Evolutionary conservation across 2,888 invertebrate species (phyloP).

Genomic region (Drosophila subsilvestris): DNA sequence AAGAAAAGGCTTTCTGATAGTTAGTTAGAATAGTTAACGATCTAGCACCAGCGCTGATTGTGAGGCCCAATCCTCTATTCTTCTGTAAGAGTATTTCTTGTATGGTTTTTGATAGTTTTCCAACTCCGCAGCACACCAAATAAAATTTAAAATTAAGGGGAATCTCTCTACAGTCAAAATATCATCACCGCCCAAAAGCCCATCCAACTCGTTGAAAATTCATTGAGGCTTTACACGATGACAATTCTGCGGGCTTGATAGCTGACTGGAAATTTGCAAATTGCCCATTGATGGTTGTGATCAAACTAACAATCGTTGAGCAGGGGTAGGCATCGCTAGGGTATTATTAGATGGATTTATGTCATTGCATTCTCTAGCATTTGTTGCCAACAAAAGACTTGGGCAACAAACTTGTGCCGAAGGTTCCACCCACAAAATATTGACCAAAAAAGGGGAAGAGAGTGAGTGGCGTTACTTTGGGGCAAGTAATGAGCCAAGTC

Average conservation of each 20-base stretch:
- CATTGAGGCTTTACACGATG: conserved; percentile 6
- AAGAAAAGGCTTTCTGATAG: no score
- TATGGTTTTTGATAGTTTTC: no score
- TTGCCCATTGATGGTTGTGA: conserved; percentile 20
- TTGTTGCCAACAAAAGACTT: conserved; percentile 66
- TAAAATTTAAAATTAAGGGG: no score
- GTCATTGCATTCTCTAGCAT: conserved; percentile 24
- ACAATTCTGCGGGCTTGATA: conserved; percentile 27
- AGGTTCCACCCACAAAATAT: conserved; percentile 18
- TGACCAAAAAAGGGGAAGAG: not conserved
- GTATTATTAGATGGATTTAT: conserved; percentile 45
- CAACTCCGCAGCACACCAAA: no score
- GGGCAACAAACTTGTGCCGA: conserved; percentile 66
- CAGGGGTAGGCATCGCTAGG: conserved; percentile 1
- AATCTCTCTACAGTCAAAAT: not conserved
- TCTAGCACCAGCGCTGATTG: no score
- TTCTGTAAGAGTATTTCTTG: no score
- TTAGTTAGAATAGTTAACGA: no score
- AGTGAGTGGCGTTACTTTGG: conserved; percentile 20
- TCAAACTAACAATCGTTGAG: conserved; percentile 13
- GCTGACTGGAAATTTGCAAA: conserved; percentile 18
- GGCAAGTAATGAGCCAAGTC: conserved; percentile 47
- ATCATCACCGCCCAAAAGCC: not conserved
- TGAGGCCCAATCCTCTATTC: no score
- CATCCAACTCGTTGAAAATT: not conserved